Percentiles rank a stretch among this genome's conserved stretches.
Conservation (phyloP, 2,888 invertebrate genomes). For the Andrena fulva region DNA sequence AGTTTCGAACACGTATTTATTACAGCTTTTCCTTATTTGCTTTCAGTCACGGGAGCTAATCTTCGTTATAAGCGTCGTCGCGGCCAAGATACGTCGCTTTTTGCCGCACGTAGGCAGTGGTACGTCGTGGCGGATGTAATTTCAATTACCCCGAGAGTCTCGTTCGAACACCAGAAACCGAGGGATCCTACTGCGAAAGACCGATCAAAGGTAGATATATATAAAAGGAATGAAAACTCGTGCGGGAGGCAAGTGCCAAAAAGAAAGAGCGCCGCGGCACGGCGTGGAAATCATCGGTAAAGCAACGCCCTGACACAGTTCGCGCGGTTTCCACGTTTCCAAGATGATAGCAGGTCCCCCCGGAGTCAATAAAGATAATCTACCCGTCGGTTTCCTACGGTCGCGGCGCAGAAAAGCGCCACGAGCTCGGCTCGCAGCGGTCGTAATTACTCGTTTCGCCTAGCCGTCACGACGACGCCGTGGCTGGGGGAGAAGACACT, state of each 20-base stretch:
- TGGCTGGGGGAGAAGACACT: conserved; percentile 26
- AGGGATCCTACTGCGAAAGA: not conserved
- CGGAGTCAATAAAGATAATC: conserved; percentile 43
- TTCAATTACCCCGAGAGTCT: too few species aligned
- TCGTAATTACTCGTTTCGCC: conserved; percentile 35
- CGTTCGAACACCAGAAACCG: not conserved
- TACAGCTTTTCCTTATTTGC: conserved; percentile 60
- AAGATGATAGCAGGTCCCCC: conserved; percentile 24
- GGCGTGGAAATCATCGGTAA: conserved; percentile 24
- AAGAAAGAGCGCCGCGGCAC: not conserved
- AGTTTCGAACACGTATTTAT: conserved; percentile 56
- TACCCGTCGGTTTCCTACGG: not conserved
- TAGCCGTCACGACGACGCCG: conserved; percentile 5
- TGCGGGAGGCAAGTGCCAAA: not conserved
- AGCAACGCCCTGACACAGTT: conserved; percentile 37
- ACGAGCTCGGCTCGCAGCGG: conserved; percentile 1
- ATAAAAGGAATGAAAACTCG: too few species aligned
- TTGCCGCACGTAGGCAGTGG: not conserved
- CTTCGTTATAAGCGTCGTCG: conserved; percentile 48
- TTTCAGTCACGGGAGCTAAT: conserved; percentile 55
- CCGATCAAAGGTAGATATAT: not conserved
- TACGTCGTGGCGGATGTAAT: not conserved
- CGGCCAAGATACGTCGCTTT: conserved; percentile 31
- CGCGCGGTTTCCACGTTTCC: conserved; percentile 15
- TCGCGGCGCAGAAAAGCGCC: not conserved